These are phyloP conservation scores for Drosophila emarginata DNA, from an alignment of 2,888 invertebrate species.

Conservation along the genomic window DNA sequence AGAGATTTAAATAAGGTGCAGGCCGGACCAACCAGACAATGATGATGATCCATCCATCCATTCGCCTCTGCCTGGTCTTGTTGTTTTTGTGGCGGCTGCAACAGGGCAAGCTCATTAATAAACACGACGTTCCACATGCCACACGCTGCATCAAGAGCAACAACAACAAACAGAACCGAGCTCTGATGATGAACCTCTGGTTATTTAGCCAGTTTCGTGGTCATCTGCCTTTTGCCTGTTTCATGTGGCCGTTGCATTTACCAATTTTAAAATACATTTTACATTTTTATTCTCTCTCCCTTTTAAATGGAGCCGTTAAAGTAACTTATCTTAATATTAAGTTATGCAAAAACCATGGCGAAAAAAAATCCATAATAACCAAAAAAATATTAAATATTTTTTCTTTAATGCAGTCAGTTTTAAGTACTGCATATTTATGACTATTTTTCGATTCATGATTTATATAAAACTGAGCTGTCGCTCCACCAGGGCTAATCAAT, in stretches of 20 bases:
- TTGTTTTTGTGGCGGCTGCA: constrained; percentile 46
- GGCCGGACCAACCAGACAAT: constrained; percentile 19
- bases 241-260: constrained; percentile 13
- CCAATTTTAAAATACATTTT: background rate
- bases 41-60: constrained; percentile 23
- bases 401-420: no score
- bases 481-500: no score
- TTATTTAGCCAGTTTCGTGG: constrained; percentile 44
- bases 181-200: constrained; percentile 64
- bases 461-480: no score
- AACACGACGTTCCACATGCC: constrained; percentile 38
- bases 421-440: no score
- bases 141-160: constrained; percentile 22
- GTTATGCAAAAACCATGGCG: no score
- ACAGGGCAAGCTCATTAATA: constrained; percentile 65
- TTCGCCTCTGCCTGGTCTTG: background rate
- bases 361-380: no score
- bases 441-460: no score
- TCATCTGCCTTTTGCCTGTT: constrained; percentile 15
- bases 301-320: background rate
- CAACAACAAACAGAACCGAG: constrained; percentile 29
- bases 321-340: background rate
- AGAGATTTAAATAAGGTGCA: constrained; percentile 64
- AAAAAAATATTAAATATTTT: no score
- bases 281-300: background rate